These are phyloP conservation scores for Spodoptera littoralis DNA, from an alignment of 2,888 invertebrate species.

Conservation along the genomic window DNA sequence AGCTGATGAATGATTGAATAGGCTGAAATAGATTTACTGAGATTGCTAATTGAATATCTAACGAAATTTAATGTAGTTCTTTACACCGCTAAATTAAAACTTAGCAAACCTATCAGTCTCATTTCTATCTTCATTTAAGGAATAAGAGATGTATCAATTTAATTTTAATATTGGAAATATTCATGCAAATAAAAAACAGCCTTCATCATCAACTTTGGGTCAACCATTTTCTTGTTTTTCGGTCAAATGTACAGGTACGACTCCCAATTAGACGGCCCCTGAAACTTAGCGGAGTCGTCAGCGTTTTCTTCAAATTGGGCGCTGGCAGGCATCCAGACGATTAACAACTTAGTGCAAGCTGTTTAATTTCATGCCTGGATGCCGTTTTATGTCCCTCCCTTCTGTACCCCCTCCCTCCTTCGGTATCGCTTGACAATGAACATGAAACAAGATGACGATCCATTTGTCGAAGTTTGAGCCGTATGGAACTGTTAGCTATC, in stretches of 20 bases:
- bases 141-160: too few species aligned
- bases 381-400: slow-evolving; percentile 60
- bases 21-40: neutral
- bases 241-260: slow-evolving; percentile 29
- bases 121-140: too few species aligned
- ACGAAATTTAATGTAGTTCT: neutral
- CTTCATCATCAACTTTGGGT: neutral
- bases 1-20: slow-evolving; percentile 13
- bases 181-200: too few species aligned
- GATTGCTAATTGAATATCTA: slow-evolving; percentile 9
- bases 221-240: slow-evolving; percentile 12
- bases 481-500: slow-evolving; percentile 7
- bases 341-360: slow-evolving; percentile 83
- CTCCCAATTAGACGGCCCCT: slow-evolving; percentile 53
- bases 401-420: neutral
- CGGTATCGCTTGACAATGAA: slow-evolving; percentile 45
- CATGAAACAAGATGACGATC: slow-evolving; percentile 35
- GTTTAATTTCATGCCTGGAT: slow-evolving; percentile 83
- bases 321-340: slow-evolving; percentile 80
- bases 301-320: slow-evolving; percentile 81
- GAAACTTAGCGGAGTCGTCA: slow-evolving; percentile 64
- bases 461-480: slow-evolving; percentile 26
- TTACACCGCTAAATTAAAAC: neutral
- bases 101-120: too few species aligned
- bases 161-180: too few species aligned